Evolutionary conservation across 2,113 vertebrate genomes (phyloP).

Genomic region (Pachyramphus minor): DNA sequence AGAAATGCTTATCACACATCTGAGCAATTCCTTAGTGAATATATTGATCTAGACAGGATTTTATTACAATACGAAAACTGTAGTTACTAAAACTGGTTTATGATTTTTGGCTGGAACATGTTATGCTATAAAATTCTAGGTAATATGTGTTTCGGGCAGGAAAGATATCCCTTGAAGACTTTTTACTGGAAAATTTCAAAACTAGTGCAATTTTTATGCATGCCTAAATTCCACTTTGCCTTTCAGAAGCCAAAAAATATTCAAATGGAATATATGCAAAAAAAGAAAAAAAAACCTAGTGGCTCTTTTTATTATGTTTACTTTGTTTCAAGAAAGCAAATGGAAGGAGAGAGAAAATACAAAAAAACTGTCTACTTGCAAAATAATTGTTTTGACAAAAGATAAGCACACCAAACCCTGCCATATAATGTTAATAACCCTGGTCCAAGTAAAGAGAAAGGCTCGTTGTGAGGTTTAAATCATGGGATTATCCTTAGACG

Average conservation of each 20-base stretch:
- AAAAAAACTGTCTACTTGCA: no score
- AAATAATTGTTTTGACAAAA: neutral
- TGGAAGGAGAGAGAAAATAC: neutral
- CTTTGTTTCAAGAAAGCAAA: neutral
- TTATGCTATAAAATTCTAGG: neutral
- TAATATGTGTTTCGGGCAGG: neutral
- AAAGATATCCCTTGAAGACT: neutral
- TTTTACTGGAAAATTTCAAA: neutral
- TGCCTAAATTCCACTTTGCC: neutral
- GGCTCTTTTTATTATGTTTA: neutral
- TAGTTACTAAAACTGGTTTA: neutral
- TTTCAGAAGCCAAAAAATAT: neutral
- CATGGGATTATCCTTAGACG: neutral
- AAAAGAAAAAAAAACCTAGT: neutral
- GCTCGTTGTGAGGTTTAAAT: neutral
- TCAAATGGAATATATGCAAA: neutral
- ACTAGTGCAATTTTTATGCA: neutral
- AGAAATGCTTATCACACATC: neutral
- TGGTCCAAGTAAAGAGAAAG: neutral
- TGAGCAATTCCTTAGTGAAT: neutral
- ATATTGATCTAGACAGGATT: neutral
- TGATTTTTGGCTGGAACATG: neutral
- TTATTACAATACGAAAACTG: neutral
- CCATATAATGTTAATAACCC: neutral
- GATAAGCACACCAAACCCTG: neutral